These are phyloP conservation scores for Myotis davidii DNA, from an alignment of 2,113 vertebrate genomes.

Conservation along the genomic window DNA sequence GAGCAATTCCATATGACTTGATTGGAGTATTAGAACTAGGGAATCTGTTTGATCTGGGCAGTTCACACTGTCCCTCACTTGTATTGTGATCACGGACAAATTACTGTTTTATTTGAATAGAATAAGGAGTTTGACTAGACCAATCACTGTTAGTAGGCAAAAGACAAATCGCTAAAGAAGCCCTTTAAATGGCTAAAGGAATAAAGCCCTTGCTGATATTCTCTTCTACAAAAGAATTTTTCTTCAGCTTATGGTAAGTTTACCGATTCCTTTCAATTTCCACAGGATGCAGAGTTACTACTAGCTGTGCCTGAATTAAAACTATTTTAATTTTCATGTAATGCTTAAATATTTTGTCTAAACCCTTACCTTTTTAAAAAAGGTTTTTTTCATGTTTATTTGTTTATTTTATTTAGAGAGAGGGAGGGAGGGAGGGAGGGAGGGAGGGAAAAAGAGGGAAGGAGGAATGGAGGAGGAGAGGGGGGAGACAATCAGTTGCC, in stretches of 20 bases:
- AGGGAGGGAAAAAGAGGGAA: too few relatives aligned
- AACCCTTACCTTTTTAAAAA: background rate
- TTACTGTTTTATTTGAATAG: background rate
- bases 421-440: too few relatives aligned
- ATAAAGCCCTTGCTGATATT: background rate
- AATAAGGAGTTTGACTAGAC: background rate
- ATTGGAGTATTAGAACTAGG: background rate
- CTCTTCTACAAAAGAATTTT: slow-evolving; percentile 35
- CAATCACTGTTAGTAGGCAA: background rate
- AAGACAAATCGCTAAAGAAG: background rate
- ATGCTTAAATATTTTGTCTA: slow-evolving; percentile 26
- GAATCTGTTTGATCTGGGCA: background rate
- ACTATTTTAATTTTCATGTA: slow-evolving; percentile 15
- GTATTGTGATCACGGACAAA: background rate
- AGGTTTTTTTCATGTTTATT: too few relatives aligned
- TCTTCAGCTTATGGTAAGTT: background rate
- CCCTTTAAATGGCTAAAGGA: background rate
- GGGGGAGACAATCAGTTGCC: background rate
- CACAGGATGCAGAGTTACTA: background rate
- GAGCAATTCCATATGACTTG: background rate
- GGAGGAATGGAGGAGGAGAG: too few relatives aligned
- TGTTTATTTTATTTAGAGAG: background rate
- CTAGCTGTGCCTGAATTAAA: background rate
- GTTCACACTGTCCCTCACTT: background rate
- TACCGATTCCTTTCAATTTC: background rate